Evolutionary conservation across 2,888 invertebrate genomes (phyloP), one percentile per base, ranked within the genome.

Genomic region (Gymnoscelis rufifasciata): DNA sequence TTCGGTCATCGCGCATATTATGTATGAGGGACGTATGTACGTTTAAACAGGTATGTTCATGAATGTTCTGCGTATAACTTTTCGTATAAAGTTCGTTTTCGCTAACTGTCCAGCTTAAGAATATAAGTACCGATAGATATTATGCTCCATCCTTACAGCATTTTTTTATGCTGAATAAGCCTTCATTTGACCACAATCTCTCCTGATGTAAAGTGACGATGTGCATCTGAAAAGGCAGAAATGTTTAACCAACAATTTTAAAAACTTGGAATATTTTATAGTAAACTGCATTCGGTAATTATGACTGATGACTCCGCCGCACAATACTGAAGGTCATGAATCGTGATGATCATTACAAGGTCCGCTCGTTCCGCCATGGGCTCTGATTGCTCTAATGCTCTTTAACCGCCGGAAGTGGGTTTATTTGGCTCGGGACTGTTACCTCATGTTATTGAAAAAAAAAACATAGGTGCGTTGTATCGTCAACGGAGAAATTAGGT

Each of bases 321-420:
- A 49, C 52, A 50, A 47, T 8, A 3, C 19, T 49, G 28, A 71
- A 68, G 70, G 66, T 60, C 57, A 37, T 60, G 53, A 57, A n/a
- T 64, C 57, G 61, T 65, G 60, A 58, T 48, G 46, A 42, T 68
- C 72, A 78, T 79, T 79, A 71, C 68, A 74, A 62, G 75, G 66
- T 69, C 54, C 47, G 47, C 60, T 64, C 58, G 51, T 53, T 53
- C 51, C 58, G 67, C 64, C 71, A 67, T 61, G 58, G 48, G 46
- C 53, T 55, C 46, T 57, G 44, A 65, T 64, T 62, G 58, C 47
- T 43, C 43, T 68, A 68, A 65, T 64, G 60, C 57, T 58, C 56
- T 56, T 56, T 57, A 58, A 52, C 50, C 47, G 52, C 66, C 67
- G 74, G 74, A 72, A 64, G 57, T 45, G 45, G 48, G 60, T 64